phyloP scores from a whole-genome alignment of 2,888 invertebrate species.

The Rambutsinella grinnellia region DNA sequence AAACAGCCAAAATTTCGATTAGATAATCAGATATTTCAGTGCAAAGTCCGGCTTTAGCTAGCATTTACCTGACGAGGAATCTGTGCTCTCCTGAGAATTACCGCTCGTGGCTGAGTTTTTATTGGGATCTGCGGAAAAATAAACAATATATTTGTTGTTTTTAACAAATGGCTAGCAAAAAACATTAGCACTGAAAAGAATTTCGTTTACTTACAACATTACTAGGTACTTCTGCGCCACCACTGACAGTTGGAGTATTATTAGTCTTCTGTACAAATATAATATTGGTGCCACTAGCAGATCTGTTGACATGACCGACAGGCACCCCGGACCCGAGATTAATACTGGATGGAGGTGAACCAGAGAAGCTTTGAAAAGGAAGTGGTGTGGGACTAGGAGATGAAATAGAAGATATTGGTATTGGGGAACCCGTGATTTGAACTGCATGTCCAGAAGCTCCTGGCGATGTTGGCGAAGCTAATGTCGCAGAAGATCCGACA shows the following conservation, averaged over 20 bases:
- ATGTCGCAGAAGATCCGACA: slow-evolving; percentile 10
- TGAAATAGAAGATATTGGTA: slow-evolving; percentile 44
- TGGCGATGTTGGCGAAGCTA: neutral
- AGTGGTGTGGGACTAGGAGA: slow-evolving; percentile 31
- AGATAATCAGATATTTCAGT: neutral
- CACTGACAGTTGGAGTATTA: slow-evolving; percentile 22
- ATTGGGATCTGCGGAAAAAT: slow-evolving; percentile 54
- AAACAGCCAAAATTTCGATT: no score
- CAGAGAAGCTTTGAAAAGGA: slow-evolving; percentile 49
- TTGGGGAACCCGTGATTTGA: slow-evolving; percentile 39
- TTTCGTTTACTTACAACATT: slow-evolving; percentile 21
- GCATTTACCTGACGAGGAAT: slow-evolving; percentile 59
- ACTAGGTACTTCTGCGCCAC: slow-evolving; percentile 1
- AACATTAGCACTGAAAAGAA: no score
- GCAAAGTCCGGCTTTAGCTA: slow-evolving; percentile 1
- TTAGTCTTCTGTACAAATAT: slow-evolving; percentile 62
- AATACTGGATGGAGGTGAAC: slow-evolving; percentile 29
- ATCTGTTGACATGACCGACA: slow-evolving; percentile 47
- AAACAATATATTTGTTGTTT: no score
- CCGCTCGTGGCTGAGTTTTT: slow-evolving; percentile 59
- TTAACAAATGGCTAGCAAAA: no score
- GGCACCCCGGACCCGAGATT: slow-evolving; percentile 35
- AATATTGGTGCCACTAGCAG: slow-evolving; percentile 55
- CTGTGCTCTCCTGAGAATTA: slow-evolving; percentile 62
- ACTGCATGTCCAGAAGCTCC: slow-evolving; percentile 20